phyloP scores from a whole-genome alignment of 2,113 vertebrate species.

The Peromyscus polionotus region DNA sequence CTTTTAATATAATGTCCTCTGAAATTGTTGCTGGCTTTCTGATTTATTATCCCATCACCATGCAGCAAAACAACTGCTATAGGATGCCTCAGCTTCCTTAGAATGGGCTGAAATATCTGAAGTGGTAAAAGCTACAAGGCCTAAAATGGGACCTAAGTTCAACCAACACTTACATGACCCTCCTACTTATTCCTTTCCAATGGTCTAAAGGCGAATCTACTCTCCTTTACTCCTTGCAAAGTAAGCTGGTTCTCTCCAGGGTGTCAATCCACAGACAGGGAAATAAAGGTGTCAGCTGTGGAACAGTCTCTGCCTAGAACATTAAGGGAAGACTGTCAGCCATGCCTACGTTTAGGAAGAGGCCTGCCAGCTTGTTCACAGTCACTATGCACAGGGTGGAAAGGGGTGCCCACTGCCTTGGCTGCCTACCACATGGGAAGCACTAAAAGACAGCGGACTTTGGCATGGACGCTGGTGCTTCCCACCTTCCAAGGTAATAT shows the following conservation, averaged over 20 bases:
- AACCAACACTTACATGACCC: not conserved
- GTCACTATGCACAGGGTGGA: not conserved
- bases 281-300: slow-evolving; percentile 1
- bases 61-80: not conserved
- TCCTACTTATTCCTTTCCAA: not conserved
- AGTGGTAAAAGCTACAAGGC: not conserved
- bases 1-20: not conserved
- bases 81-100: not conserved
- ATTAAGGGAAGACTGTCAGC: not conserved
- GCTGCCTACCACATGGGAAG: not conserved
- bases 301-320: slow-evolving; percentile 11
- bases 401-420: fast-evolving
- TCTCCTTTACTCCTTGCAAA: slow-evolving; percentile 8
- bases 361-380: fast-evolving
- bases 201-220: not conserved
- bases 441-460: fast-evolving
- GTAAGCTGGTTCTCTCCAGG: not conserved
- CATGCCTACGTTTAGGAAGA: not conserved
- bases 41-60: not conserved
- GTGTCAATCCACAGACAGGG: not conserved
- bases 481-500: not conserved
- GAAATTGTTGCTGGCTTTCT: not conserved
- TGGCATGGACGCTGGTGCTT: not conserved
- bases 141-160: not conserved
- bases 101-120: not conserved